Evolutionary conservation across 2,113 vertebrate species (phyloP).

Genomic region (Clupea harengus): DNA sequence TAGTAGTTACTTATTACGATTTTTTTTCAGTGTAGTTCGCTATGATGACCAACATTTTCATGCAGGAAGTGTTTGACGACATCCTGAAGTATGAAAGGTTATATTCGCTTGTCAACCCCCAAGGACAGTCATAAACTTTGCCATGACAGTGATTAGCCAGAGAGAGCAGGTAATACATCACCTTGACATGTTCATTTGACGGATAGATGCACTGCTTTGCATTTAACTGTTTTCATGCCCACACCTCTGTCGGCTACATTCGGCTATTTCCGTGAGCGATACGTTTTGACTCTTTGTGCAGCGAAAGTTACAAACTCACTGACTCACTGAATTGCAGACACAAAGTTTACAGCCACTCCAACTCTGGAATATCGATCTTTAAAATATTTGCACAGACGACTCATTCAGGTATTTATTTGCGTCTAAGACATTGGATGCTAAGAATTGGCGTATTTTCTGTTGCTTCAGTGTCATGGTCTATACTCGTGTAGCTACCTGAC

Average conservation of each 20-base stretch:
- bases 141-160: too few relatives aligned
- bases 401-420: background rate
- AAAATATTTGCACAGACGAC: background rate
- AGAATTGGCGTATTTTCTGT: background rate
- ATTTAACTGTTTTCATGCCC: background rate
- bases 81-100: too few relatives aligned
- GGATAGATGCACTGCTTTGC: background rate
- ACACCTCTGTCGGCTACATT: background rate
- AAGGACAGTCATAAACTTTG: too few relatives aligned
- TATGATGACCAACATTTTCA: too few relatives aligned
- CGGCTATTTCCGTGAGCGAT: constrained; percentile 5
- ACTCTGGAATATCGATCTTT: background rate
- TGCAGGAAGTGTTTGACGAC: too few relatives aligned
- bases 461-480: background rate
- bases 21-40: too few relatives aligned
- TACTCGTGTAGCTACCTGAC: background rate
- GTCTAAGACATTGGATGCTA: background rate
- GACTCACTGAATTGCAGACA: background rate
- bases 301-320: background rate
- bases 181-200: too few relatives aligned
- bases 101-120: too few relatives aligned
- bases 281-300: background rate
- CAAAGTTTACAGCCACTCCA: background rate
- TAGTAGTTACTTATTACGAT: too few relatives aligned
- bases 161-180: too few relatives aligned